phyloP scores from a whole-genome alignment of 2,113 vertebrate species.

The Periophthalmus modestus region DNA sequence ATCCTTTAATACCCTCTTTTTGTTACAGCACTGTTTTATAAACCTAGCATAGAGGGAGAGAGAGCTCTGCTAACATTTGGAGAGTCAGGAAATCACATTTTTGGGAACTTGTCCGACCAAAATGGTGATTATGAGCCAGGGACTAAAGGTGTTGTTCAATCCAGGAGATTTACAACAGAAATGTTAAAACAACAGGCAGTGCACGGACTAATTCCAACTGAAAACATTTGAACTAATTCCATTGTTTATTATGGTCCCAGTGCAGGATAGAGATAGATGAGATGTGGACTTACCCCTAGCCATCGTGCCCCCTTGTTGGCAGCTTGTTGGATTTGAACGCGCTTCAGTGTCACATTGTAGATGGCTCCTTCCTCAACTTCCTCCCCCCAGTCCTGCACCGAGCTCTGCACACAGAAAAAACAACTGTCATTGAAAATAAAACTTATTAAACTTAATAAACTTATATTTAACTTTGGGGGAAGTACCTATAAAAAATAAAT shows the following conservation, averaged over 20 bases:
- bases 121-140: slow-evolving; percentile 37
- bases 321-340: slow-evolving; percentile 94
- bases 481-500: too few species aligned
- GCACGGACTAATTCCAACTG: slow-evolving; percentile 21
- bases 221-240: slow-evolving; percentile 15
- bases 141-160: slow-evolving; percentile 49
- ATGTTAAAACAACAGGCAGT: slow-evolving; percentile 49
- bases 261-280: background rate
- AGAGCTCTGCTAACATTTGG: slow-evolving; percentile 34
- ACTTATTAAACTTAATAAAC: too few species aligned
- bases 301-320: slow-evolving; percentile 92
- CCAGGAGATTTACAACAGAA: slow-evolving; percentile 39
- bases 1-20: slow-evolving; percentile 55
- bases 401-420: slow-evolving; percentile 78
- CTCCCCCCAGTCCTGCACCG: slow-evolving; percentile 94
- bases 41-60: slow-evolving; percentile 28
- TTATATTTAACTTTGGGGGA: too few species aligned
- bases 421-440: too few species aligned
- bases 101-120: slow-evolving; percentile 42
- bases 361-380: slow-evolving; percentile 95
- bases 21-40: slow-evolving; percentile 46
- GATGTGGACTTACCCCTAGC: slow-evolving; percentile 75
- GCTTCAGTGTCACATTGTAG: slow-evolving; percentile 94
- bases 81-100: slow-evolving; percentile 71
- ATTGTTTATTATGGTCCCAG: background rate